Base-by-base conservation (phyloP, 2,888 invertebrate species). In the Leucophenga montana region DNA sequence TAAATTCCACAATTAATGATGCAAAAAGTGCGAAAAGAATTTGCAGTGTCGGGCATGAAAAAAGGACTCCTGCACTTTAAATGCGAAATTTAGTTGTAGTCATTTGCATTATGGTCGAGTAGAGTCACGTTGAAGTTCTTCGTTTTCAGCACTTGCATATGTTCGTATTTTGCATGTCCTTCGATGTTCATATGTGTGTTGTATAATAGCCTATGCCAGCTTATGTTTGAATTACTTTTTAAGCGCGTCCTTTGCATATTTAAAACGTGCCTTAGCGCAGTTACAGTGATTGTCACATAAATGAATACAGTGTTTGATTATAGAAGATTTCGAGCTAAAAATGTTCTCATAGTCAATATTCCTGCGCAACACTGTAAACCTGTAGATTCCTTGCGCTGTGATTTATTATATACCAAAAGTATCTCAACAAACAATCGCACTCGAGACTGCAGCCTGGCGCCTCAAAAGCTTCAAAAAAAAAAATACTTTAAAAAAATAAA, bases 1-100 rank as follows among this genome's bases (percentile, higher is more conserved):
- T 88, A 88, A 88, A 88, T 88, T 85, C 81, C 78, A 69, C 80
- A 86, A 85, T 87, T 88, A 88, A 88, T 88, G 88, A 81, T 77
- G 82, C 85, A 88, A 86, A 84, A 85, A 87, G 79, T 82, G 82
- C 78, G 78, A 80, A 82, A 85, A 84, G 81, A 83, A 85, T 82
- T 72, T 74, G 73, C 72, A 73, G 70, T 72, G 33, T 33, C 33
- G 33, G n/a, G n/a, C n/a, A n/a, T n/a, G n/a, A 39, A 39, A 39
- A 39, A 39, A 39, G 11, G 8, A 39, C 33, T 27, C 31, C n/a
- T 31, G 13, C 14, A 14, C 57, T 46, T 46, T 46, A 53, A 53
- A 53, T n/a, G 31, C 9, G 46, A 48, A 48, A 62, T 46, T 62
- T 62, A 46, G 62, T 62, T 62, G 62, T 46, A 62, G 46, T 62